A percentile compares a stretch with the other conserved stretches of the same genome.
These are phyloP conservation scores for Scaptomyza montana DNA, from an alignment of 1,140 invertebrate genomes.

Conservation along the genomic window DNA sequence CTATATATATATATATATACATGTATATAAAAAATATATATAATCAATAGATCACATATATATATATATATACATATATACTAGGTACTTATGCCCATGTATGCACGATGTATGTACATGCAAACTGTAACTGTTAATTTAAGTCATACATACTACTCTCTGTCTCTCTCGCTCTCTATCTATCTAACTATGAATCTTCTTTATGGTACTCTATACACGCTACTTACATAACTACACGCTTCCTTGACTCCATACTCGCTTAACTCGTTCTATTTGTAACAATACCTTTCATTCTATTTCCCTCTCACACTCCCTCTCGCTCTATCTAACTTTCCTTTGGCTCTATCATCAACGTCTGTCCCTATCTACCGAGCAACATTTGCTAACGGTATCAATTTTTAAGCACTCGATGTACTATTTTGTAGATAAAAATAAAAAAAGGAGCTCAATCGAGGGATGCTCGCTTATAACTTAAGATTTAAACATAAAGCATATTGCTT, in stretches of 20 bases:
- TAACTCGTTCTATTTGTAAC: no score
- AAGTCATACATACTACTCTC: conserved; percentile 29
- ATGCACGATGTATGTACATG: conserved; percentile 20
- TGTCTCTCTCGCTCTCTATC: conserved; percentile 9
- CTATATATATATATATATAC: conserved; percentile 23
- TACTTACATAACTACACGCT: no score
- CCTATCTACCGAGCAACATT: conserved; percentile 9
- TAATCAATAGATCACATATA: conserved; percentile 33
- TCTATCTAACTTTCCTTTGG: not conserved
- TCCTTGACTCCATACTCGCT: not conserved
- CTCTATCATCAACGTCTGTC: not conserved
- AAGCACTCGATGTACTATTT: conserved; percentile 19
- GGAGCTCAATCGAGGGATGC: conserved; percentile 9
- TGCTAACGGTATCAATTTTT: conserved; percentile 27
- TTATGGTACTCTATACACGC: not conserved
- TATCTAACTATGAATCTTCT: not conserved
- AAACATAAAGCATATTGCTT: conserved; percentile 73
- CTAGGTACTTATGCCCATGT: conserved; percentile 13
- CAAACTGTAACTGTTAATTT: conserved; percentile 23
- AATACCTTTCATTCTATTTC: not conserved
- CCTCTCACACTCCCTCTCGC: conserved; percentile 2
- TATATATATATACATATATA: conserved; percentile 19
- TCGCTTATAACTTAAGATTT: conserved; percentile 44
- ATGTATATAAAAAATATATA: no score
- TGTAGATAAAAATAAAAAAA: conserved; percentile 4